Base-by-base conservation (phyloP, 2,797 vertebrate species). In the Pseudopleuronectes americanus region DNA sequence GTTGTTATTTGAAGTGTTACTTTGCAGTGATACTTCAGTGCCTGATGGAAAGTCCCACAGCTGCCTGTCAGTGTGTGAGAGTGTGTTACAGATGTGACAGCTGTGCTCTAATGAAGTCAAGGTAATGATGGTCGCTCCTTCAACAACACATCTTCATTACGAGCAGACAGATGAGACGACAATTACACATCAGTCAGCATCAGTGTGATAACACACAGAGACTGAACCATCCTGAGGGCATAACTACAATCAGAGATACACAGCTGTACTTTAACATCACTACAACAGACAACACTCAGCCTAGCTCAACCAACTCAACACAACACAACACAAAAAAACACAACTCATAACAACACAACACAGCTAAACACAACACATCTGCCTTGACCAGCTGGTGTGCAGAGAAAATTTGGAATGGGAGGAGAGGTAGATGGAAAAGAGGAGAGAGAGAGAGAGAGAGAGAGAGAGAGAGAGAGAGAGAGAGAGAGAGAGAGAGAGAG, bases 91-190 rank as follows among this genome's bases (percentile, higher is more conserved):
- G 57, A 23, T 0, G 12, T 22, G 13, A 45, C 31, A 33, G 31
- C 8, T 33, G 31, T 33, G 31, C 31, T 33, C 9, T 33, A 33
- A 33, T 33, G 8, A 33, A 33, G 28, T 28, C 28, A 28, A 28
- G 38, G 5, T 60, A 36, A 73, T 51, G 59, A 68, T 26, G 51
- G 56, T 64, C 41, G 54, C 45, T 31, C 23, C 23, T 43, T 51
- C 41, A 64, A 78, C 71, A 65, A 17, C 65, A 74, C 14, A 19
- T 45, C 49, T 45, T 57, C 45, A 65, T 57, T 17, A 79, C 0
- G 55, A 59, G 65, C 58, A 56, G 45, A 17, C 24, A 47, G 48
- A 26, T 21, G 56, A 60, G 43, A 66, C 54, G 26, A 24, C 59
- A 16, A 14, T 33, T 4, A 58, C 19, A 38, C 63, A 28, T 41